A percentile compares a stretch with the other conserved stretches of the same genome.
Evolutionary conservation across 2,888 invertebrate genomes (phyloP).

Genomic region (Lutraria lutraria): DNA sequence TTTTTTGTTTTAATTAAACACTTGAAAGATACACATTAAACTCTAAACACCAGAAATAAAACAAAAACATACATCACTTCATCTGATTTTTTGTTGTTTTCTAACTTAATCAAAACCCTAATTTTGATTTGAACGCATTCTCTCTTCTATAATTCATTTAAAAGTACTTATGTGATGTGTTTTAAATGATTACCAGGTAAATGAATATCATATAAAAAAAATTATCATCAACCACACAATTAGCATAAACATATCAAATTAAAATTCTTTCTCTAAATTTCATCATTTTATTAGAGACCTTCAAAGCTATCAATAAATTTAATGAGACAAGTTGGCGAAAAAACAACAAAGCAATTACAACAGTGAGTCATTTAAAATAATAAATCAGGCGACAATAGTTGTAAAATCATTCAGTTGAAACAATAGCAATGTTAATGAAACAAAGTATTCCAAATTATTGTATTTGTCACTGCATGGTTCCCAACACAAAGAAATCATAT

Average conservation of each 20-base stretch:
- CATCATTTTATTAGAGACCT: not conserved
- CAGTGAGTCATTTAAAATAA: not conserved
- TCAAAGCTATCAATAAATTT: constrained; percentile 13
- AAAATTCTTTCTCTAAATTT: not conserved
- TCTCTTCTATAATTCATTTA: not conserved
- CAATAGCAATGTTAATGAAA: not conserved
- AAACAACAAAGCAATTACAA: not conserved
- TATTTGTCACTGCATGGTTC: not conserved
- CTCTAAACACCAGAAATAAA: too few species aligned
- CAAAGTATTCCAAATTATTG: not conserved
- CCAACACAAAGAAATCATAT: not conserved
- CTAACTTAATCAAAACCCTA: not conserved
- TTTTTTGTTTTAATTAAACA: too few species aligned
- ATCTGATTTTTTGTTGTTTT: too few species aligned
- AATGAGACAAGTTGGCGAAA: not conserved
- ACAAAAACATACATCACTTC: too few species aligned
- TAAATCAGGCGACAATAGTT: constrained; percentile 12
- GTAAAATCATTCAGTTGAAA: not conserved
- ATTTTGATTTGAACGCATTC: not conserved
- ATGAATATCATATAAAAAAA: not conserved
- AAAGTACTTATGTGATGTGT: not conserved
- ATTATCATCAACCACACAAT: not conserved
- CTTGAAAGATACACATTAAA: too few species aligned
- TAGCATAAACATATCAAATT: not conserved
- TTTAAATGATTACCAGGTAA: not conserved